Conservation (phyloP, 2,888 invertebrate species). For the Cephus nigrinus region DNA sequence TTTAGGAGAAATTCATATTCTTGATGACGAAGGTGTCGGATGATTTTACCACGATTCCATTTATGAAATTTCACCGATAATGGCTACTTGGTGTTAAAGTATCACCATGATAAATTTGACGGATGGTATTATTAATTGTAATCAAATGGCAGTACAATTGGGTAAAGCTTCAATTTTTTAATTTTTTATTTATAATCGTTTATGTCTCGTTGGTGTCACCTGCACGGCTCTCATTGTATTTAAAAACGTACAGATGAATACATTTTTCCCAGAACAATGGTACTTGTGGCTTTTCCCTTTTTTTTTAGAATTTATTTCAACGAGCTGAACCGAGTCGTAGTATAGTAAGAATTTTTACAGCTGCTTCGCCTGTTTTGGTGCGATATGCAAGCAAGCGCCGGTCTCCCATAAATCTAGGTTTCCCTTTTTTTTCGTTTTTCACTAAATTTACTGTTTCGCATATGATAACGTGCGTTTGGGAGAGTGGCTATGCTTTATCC, state of each 20-base stretch:
- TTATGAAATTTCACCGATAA: neutral
- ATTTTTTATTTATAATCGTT: neutral
- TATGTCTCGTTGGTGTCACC: neutral
- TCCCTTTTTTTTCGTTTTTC: neutral
- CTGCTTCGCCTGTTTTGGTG: neutral
- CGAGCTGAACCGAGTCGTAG: neutral
- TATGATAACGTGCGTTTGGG: neutral
- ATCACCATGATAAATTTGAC: neutral
- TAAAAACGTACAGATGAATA: neutral
- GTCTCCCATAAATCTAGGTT: neutral
- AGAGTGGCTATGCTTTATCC: neutral
- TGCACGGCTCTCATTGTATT: neutral
- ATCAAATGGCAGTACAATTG: neutral
- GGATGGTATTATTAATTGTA: neutral
- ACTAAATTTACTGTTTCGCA: neutral
- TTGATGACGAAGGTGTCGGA: too few species aligned
- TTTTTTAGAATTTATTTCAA: neutral
- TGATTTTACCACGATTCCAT: neutral
- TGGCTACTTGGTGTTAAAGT: neutral
- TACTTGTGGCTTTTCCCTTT: neutral
- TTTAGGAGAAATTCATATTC: neutral
- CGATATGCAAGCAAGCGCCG: neutral
- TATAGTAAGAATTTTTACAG: neutral
- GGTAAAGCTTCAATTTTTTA: neutral
- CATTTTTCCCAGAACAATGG: neutral